Conservation (phyloP, 2,888 invertebrate species). For the Anthrax anthrax region DNA sequence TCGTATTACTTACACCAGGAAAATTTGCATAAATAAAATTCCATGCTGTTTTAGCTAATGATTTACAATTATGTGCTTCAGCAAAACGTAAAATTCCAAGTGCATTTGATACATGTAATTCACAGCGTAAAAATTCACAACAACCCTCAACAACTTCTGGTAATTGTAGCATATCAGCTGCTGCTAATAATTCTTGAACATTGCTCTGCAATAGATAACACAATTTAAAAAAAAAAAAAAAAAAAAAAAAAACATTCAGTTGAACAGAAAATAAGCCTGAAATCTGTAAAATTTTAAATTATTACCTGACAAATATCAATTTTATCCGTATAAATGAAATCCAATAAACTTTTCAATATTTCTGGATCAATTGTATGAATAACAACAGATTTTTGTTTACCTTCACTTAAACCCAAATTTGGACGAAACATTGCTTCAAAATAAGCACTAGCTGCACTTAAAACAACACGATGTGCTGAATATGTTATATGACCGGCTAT, state of each 20-base stretch:
- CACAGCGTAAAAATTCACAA: constrained; percentile 68
- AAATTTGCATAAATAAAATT: constrained; percentile 77
- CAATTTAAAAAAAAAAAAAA: neutral
- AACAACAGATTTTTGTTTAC: constrained; percentile 63
- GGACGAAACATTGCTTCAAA: constrained; percentile 89
- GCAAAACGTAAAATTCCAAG: constrained; percentile 85
- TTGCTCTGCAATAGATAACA: constrained; percentile 45
- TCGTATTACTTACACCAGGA: constrained; percentile 45
- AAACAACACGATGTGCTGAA: constrained; percentile 70
- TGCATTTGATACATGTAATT: constrained; percentile 75
- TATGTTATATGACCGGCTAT: constrained; percentile 56
- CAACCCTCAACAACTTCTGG: constrained; percentile 72
- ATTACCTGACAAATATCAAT: constrained; percentile 34
- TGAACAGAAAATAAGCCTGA: neutral
- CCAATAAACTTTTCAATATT: constrained; percentile 61
- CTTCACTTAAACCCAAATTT: constrained; percentile 57
- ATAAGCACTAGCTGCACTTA: constrained; percentile 71
- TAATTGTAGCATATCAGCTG: constrained; percentile 83
- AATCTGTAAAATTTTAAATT: constrained; percentile 16
- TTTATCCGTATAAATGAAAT: constrained; percentile 76
- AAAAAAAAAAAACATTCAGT: neutral
- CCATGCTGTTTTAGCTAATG: constrained; percentile 60
- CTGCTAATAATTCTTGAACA: constrained; percentile 77
- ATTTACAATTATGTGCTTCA: constrained; percentile 70
- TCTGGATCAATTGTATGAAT: constrained; percentile 63